Conservation (phyloP, 2,888 invertebrate species). For the Polylopha cassiicola region DNA sequence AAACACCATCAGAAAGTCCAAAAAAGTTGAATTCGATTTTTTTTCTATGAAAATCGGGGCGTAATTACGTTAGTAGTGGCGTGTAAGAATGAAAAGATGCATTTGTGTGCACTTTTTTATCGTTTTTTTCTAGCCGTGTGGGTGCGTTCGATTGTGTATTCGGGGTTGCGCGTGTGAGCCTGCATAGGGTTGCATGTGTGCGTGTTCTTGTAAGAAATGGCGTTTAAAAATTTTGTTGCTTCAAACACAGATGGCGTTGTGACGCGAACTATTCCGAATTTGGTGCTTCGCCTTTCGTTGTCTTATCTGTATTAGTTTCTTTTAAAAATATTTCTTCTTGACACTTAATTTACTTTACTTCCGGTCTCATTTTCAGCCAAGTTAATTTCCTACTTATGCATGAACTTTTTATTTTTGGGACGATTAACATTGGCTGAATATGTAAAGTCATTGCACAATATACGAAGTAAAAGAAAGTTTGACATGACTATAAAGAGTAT, state of each 20-base stretch:
- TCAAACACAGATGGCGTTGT: slow-evolving; percentile 72
- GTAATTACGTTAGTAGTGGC: slow-evolving; percentile 25
- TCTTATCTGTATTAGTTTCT: no score
- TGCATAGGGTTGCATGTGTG: slow-evolving; percentile 42
- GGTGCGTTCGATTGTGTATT: slow-evolving; percentile 71
- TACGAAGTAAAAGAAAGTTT: no score
- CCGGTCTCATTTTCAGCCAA: no score
- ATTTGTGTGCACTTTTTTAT: slow-evolving; percentile 70
- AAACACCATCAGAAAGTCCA: slow-evolving; percentile 19
- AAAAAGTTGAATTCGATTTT: slow-evolving; percentile 30
- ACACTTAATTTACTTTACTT: no score
- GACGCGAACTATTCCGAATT: slow-evolving; percentile 53
- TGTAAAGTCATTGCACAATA: no score
- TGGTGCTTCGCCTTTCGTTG: slow-evolving; percentile 28
- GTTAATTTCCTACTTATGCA: no score
- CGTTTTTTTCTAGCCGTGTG: slow-evolving; percentile 74
- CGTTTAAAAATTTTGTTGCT: slow-evolving; percentile 71
- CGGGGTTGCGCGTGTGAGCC: slow-evolving; percentile 36
- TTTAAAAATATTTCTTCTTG: no score
- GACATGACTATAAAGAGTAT: no score
- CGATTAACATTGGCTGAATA: no score
- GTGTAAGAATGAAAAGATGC: slow-evolving; percentile 35
- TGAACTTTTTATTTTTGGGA: no score
- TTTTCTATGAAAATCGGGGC: slow-evolving; percentile 37
- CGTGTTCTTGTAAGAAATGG: slow-evolving; percentile 75